Base-by-base conservation (phyloP, 2,797 vertebrate species). In the Hoplostethus atlanticus region DNA sequence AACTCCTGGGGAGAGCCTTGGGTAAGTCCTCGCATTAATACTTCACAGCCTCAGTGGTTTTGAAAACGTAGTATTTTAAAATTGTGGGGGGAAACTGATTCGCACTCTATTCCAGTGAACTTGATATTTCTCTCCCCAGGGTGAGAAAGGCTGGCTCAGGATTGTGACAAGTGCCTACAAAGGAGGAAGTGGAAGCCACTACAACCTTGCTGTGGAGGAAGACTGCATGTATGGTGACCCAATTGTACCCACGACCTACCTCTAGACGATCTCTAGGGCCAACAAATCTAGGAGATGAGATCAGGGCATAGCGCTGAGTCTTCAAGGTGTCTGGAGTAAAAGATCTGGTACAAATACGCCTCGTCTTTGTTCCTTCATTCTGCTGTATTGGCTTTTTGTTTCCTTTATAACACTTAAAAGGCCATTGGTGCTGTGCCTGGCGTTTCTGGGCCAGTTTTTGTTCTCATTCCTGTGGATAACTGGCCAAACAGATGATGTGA, bases 1-100 rank as follows among this genome's bases (percentile, higher is more conserved):
- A 98, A 97, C 72, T 99, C 97, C 0, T 97, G 97, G 96, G 96
- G 96, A 0, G 96, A 98, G 64, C 96, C 97, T 0, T 97, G 96
- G 97, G 97, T 98, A 89, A 87, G 91, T 83, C 28, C 46, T 64
- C 1, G 0, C 8, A 17, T 36, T 10, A 52, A 9, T 25, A 40
- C 38, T 40, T 40, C 38, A 8, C 38, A 40, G 38, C 15, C 51
- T 25, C 28, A 6, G 11, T 30, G n/a, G 60, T 50, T 82, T 59
- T 66, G 21, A 59, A 60, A 70, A 64, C 44, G 57, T 79, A 48
- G 21, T 16, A 74, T 72, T 87, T 81, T 6, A 55, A 62, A 77
- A 64, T 11, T 6, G 9, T 42, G 25, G 9, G 4, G 10, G 17
- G 47, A 10, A 11, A 13, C 70, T 51, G n/a, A 34, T 70, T 66